phyloP scores from a whole-genome alignment of 2,113 vertebrate genomes.

The Eulacestoma nigropectus region DNA sequence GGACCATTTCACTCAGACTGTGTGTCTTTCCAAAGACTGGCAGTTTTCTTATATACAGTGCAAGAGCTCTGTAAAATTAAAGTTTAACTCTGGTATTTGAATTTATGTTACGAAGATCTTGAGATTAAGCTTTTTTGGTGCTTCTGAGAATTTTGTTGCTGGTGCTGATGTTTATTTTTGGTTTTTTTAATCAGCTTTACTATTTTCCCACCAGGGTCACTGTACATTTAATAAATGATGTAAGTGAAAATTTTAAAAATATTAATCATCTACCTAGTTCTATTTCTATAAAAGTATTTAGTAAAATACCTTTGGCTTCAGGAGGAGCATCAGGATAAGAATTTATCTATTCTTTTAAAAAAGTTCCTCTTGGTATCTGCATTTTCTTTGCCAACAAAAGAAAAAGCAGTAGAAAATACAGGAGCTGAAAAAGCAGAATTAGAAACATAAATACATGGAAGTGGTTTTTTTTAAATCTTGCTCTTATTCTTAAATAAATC shows the following conservation, averaged over 20 bases:
- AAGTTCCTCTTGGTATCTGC: background rate
- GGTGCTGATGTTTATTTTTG: background rate
- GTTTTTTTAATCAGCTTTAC: background rate
- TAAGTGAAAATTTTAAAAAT: background rate
- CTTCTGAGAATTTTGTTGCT: background rate
- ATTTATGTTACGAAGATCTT: background rate
- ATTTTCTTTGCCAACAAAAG: background rate
- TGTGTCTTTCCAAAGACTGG: background rate
- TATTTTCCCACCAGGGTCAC: background rate
- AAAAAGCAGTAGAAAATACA: background rate
- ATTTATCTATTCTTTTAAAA: background rate
- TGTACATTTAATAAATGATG: background rate
- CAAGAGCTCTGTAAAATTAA: background rate
- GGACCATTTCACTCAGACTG: background rate
- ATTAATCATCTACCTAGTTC: background rate
- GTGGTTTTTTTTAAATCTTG: background rate
- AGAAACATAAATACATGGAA: background rate
- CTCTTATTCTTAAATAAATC: background rate
- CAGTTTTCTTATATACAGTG: background rate
- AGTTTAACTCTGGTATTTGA: background rate
- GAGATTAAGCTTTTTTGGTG: background rate
- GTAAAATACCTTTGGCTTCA: background rate
- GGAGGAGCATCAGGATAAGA: rapidly evolving
- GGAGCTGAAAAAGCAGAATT: background rate
- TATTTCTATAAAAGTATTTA: background rate